Evolutionary conservation across 2,888 invertebrate species (phyloP).

Genomic region (Clivina fossor): DNA sequence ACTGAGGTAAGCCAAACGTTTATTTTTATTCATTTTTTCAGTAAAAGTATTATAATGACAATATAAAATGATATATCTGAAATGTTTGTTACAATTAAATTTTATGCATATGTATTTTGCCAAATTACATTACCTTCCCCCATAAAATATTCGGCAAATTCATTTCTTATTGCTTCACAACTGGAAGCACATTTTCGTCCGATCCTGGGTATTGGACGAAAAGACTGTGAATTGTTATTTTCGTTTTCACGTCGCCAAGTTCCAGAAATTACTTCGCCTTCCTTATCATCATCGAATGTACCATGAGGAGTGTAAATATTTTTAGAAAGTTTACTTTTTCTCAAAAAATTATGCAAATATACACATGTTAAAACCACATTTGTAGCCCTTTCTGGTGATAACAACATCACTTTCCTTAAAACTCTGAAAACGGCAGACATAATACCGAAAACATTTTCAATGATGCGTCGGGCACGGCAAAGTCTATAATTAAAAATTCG

Average conservation of each 20-base stretch:
- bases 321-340: constrained; percentile 7
- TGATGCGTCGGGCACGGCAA: constrained; percentile 38
- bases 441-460: constrained; percentile 18
- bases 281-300: too few relatives aligned
- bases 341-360: constrained; percentile 7
- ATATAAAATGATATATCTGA: too few relatives aligned
- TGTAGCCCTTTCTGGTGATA: constrained; percentile 39
- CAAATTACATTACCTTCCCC: constrained; percentile 9
- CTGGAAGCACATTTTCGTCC: constrained; percentile 8
- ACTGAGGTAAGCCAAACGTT: constrained; percentile 1
- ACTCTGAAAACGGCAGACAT: constrained; percentile 41
- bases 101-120: background rate
- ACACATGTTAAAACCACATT: constrained; percentile 40
- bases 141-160: too few relatives aligned
- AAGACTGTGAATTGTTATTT: constrained; percentile 1
- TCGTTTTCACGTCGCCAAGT: constrained; percentile 11
- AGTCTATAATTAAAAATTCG: constrained; percentile 41
- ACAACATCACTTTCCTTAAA: constrained; percentile 38
- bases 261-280: too few relatives aligned
- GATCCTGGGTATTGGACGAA: background rate
- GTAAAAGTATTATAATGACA: too few relatives aligned
- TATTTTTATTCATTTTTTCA: too few relatives aligned
- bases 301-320: constrained; percentile 4
- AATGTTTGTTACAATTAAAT: too few relatives aligned
- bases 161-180: constrained; percentile 12